Percentiles rank a stretch among this genome's conserved stretches.
These are phyloP conservation scores for Oreotrochilus melanogaster DNA, from an alignment of 2,113 vertebrate species.

Conservation along the genomic window DNA sequence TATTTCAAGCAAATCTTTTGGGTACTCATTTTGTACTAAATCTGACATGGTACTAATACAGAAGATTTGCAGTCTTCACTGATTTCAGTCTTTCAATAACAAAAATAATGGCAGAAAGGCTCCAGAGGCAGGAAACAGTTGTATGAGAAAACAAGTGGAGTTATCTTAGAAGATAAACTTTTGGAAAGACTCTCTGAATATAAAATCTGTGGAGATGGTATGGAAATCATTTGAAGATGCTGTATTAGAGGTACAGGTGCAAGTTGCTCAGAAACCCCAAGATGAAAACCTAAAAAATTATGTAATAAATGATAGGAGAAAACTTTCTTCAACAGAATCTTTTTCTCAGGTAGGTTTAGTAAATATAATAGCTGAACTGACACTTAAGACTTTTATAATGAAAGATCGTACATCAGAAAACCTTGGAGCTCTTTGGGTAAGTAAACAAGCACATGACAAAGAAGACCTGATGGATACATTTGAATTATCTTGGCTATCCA, in stretches of 20 bases:
- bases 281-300: neutral
- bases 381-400: neutral
- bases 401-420: neutral
- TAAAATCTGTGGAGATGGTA: neutral
- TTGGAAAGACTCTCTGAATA: neutral
- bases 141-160: neutral
- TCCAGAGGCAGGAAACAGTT: neutral
- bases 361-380: neutral
- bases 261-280: neutral
- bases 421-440: neutral
- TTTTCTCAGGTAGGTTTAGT: neutral
- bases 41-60: neutral
- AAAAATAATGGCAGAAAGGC: neutral
- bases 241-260: neutral
- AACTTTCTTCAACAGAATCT: neutral
- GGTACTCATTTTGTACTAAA: neutral
- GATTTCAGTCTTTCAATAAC: neutral
- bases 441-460: neutral
- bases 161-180: neutral
- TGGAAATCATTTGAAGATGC: neutral
- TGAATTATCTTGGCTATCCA: neutral
- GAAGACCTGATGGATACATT: neutral
- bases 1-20: neutral
- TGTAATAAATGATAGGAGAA: neutral
- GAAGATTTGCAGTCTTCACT: neutral